Conservation (phyloP, 2,888 invertebrate species). For the Nomada lathburiana region DNA sequence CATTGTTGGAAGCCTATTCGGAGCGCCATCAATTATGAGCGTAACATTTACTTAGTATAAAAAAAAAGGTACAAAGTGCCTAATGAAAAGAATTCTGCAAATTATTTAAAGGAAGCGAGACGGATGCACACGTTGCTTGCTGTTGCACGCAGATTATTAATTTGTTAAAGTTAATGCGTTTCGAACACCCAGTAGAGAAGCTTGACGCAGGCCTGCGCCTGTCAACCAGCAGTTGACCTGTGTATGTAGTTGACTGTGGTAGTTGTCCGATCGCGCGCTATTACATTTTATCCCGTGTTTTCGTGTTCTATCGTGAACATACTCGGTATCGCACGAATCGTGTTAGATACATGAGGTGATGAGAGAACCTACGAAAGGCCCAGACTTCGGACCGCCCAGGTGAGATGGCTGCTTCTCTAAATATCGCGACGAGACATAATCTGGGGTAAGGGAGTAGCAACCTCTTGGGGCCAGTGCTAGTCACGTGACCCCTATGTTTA, state of each 20-base stretch:
- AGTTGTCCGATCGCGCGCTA: slow-evolving; percentile 64
- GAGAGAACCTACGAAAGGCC: slow-evolving; percentile 64
- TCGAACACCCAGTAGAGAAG: slow-evolving; percentile 64
- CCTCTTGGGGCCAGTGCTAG: slow-evolving; percentile 75
- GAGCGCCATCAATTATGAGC: neutral
- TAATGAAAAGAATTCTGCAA: neutral
- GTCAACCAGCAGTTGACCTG: slow-evolving; percentile 71
- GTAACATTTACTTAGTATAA: neutral
- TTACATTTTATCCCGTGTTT: slow-evolving; percentile 52
- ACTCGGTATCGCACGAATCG: slow-evolving; percentile 12
- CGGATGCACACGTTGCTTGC: neutral
- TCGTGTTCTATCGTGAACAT: slow-evolving; percentile 32
- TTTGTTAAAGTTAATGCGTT: slow-evolving; percentile 44
- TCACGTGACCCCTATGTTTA: slow-evolving; percentile 84
- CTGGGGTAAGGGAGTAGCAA: slow-evolving; percentile 78
- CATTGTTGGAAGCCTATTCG: neutral
- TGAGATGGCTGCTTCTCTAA: slow-evolving; percentile 67
- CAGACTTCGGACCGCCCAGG: slow-evolving; percentile 76
- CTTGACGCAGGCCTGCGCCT: slow-evolving; percentile 67
- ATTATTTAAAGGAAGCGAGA: neutral
- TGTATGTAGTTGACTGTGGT: slow-evolving; percentile 62
- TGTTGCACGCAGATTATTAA: slow-evolving; percentile 6
- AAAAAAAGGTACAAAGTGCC: neutral
- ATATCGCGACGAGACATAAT: slow-evolving; percentile 67
- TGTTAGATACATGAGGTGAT: slow-evolving; percentile 68